Evolutionary conservation across 2,888 invertebrate genomes (phyloP).

Genomic region (Pseudanteris insignis): DNA sequence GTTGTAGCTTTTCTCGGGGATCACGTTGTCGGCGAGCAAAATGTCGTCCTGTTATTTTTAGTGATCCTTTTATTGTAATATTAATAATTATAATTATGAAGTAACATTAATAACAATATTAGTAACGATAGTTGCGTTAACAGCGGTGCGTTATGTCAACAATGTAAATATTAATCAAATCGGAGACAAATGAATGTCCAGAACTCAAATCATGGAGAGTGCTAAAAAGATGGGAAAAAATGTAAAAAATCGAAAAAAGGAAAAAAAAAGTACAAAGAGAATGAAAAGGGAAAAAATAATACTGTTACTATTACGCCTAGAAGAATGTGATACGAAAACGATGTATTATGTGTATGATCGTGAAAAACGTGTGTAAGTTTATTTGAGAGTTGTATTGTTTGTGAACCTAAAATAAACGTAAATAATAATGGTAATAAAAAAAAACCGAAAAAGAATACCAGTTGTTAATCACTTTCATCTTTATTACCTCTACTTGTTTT

Average conservation of each 20-base stretch:
- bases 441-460: constrained; percentile 6
- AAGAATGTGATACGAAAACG: constrained; percentile 40
- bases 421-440: constrained; percentile 28
- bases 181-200: too few relatives aligned
- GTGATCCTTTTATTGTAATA: too few relatives aligned
- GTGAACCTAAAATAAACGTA: constrained; percentile 59
- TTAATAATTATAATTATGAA: neutral
- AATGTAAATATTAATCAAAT: too few relatives aligned
- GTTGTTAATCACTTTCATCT: constrained; percentile 2
- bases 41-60: too few relatives aligned
- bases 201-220: too few relatives aligned
- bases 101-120: too few relatives aligned
- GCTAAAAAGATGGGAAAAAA: neutral
- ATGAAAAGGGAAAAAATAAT: neutral
- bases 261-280: neutral
- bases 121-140: too few relatives aligned
- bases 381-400: constrained; percentile 61
- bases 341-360: constrained; percentile 30
- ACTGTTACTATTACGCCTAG: constrained; percentile 30
- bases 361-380: constrained; percentile 55
- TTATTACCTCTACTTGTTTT: neutral
- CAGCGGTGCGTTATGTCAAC: too few relatives aligned
- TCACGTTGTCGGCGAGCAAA: too few relatives aligned
- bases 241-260: neutral
- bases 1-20: too few relatives aligned